Evolutionary conservation across 1,140 invertebrate genomes (phyloP).

Genomic region (Zaprionus camerounensis): DNA sequence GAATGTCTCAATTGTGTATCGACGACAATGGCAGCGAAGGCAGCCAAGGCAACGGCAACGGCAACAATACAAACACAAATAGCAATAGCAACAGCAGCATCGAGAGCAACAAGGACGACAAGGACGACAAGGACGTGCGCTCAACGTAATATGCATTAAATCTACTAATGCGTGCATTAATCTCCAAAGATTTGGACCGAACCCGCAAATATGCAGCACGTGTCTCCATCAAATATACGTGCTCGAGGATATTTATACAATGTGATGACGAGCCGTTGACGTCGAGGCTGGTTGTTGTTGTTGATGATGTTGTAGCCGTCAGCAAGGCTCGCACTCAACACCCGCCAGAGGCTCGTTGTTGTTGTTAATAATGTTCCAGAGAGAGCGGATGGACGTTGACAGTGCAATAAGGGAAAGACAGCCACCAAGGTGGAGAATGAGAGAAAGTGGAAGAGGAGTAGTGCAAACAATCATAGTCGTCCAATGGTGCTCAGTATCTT

Average conservation of each 20-base stretch:
- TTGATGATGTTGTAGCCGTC: conserved; percentile 6
- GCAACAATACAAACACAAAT: conserved; percentile 31
- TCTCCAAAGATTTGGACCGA: conserved; percentile 71
- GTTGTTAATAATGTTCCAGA: conserved; percentile 72
- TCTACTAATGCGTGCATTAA: conserved; percentile 84
- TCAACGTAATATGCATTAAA: conserved; percentile 81
- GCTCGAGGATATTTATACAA: conserved; percentile 83
- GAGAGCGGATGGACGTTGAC: conserved; percentile 35
- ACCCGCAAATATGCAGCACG: conserved; percentile 70
- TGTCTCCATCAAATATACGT: conserved; percentile 77
- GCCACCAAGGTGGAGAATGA: background rate
- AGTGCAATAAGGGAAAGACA: conserved; percentile 2
- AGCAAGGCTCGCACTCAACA: background rate
- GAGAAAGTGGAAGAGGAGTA: background rate
- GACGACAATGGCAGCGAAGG: conserved; percentile 42
- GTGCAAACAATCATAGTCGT: conserved; percentile 65
- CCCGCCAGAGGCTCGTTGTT: conserved; percentile 42
- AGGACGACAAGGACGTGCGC: conserved; percentile 34
- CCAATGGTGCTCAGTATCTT: conserved; percentile 71
- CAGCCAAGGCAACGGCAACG: conserved; percentile 44
- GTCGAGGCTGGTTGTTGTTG: conserved; percentile 4
- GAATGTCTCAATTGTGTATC: conserved; percentile 76
- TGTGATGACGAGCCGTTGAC: conserved; percentile 70
- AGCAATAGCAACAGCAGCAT: conserved; percentile 21
- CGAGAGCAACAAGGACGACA: conserved; percentile 13